Percentiles rank a stretch among this genome's conserved stretches.
Evolutionary conservation across 2,888 invertebrate species (phyloP).

Genomic region (Erebia palarica): DNA sequence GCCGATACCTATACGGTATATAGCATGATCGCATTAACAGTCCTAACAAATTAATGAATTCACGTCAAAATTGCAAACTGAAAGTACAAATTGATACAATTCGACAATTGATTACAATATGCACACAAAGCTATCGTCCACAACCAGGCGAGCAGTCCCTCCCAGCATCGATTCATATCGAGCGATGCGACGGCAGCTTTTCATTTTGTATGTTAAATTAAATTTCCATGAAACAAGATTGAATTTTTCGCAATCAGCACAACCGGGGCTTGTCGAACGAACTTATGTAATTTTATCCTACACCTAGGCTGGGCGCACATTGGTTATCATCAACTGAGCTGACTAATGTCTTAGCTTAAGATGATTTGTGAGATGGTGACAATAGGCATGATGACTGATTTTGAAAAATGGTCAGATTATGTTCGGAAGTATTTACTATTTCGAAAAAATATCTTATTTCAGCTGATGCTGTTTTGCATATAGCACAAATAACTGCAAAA

Average conservation of each 20-base stretch:
- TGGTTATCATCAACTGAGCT: not conserved
- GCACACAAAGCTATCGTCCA: slow-evolving; percentile 75
- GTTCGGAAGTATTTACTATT: no score
- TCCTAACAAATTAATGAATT: slow-evolving; percentile 70
- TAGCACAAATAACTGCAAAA: no score
- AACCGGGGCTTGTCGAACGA: slow-evolving; percentile 58
- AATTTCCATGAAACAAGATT: slow-evolving; percentile 82
- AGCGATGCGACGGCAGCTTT: slow-evolving; percentile 73
- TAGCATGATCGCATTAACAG: slow-evolving; percentile 52
- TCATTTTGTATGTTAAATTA: slow-evolving; percentile 82
- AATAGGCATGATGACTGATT: no score
- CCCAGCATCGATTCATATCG: slow-evolving; percentile 77
- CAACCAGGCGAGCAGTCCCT: slow-evolving; percentile 77
- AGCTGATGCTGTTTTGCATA: no score
- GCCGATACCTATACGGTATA: slow-evolving; percentile 37
- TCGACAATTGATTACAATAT: slow-evolving; percentile 80
- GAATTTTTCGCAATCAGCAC: slow-evolving; percentile 82
- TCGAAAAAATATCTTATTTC: no score
- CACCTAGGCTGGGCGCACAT: slow-evolving; percentile 32
- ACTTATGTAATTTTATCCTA: slow-evolving; percentile 53
- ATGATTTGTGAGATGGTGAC: no score
- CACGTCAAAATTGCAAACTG: slow-evolving; percentile 77
- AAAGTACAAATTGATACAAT: slow-evolving; percentile 76
- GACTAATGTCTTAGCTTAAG: not conserved
- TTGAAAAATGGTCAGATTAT: no score